Percentiles rank a stretch among this genome's conserved stretches.
These are phyloP conservation scores for Scaptomyza flava DNA, from an alignment of 2,888 invertebrate species.

Conservation along the genomic window DNA sequence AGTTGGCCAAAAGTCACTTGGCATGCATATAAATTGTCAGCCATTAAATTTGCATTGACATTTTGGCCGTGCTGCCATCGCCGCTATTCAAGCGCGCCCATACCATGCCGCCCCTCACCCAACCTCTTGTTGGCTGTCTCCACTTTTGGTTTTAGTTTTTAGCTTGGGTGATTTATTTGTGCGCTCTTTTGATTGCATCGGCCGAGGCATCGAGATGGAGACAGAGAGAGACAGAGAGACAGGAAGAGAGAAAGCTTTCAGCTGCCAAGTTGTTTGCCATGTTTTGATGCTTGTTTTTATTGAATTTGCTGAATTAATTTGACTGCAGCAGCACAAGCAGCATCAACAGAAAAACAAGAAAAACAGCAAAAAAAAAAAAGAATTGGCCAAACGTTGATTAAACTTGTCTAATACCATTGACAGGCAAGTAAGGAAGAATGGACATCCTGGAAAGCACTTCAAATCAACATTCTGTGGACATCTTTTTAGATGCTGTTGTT, in stretches of 20 bases:
- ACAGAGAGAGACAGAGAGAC: background rate
- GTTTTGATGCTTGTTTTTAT: conserved; percentile 76
- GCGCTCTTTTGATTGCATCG: conserved; percentile 74
- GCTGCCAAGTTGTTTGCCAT: conserved; percentile 63
- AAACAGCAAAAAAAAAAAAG: conserved; percentile 14
- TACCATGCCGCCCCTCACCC: background rate
- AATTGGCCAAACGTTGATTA: conserved; percentile 66
- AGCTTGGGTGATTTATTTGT: conserved; percentile 72
- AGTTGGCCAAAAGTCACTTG: conserved; percentile 79
- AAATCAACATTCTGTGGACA: conserved; percentile 35
- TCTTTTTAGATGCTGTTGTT: conserved; percentile 48
- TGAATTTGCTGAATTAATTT: conserved; percentile 78
- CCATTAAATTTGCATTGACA: conserved; percentile 80
- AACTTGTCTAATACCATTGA: conserved; percentile 64
- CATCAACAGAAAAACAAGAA: conserved; percentile 31
- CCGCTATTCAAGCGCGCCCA: background rate
- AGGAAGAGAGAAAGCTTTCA: conserved; percentile 26
- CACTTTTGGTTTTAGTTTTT: conserved; percentile 62
- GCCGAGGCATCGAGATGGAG: conserved; percentile 16
- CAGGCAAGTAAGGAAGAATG: conserved; percentile 24
- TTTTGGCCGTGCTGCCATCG: conserved; percentile 63
- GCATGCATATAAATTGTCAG: conserved; percentile 80
- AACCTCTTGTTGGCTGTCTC: background rate
- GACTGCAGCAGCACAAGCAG: conserved; percentile 54
- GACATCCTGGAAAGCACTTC: conserved; percentile 12